Evolutionary conservation across 2,797 vertebrate genomes (phyloP).

Genomic region (Eulemur coronatus): DNA sequence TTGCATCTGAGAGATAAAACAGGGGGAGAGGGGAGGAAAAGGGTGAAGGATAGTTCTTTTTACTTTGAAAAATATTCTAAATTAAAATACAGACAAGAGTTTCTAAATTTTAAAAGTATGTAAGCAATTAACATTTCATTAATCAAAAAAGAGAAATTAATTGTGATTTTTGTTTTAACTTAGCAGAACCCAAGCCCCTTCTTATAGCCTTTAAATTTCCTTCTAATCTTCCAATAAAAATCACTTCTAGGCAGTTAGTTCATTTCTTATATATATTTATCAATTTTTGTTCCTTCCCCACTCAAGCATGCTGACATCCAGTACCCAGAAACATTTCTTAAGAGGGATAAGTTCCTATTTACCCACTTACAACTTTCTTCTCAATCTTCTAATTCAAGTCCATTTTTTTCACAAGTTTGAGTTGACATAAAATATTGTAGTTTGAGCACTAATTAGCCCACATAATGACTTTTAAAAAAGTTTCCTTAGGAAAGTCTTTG

Average conservation of each 20-base stretch:
- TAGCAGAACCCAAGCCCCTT: neutral
- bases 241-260: neutral
- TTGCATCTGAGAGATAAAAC: neutral
- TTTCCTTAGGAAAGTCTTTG: neutral
- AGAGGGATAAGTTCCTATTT: neutral
- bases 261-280: neutral
- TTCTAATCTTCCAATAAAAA: neutral
- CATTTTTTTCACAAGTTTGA: neutral
- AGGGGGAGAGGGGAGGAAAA: neutral
- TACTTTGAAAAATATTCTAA: constrained; percentile 24
- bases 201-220: neutral
- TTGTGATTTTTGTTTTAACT: neutral
- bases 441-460: neutral
- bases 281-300: neutral
- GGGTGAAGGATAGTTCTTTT: neutral
- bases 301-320: neutral
- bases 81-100: neutral
- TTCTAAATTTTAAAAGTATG: neutral
- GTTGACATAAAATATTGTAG: neutral
- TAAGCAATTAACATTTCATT: neutral
- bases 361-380: neutral
- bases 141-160: neutral
- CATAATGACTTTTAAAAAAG: neutral
- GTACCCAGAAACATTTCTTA: neutral
- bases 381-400: neutral